A percentile compares a stretch with the other conserved stretches of the same genome.
These are phyloP conservation scores for Hypercompe scribonia DNA, from an alignment of 2,888 invertebrate species.

Conservation along the genomic window DNA sequence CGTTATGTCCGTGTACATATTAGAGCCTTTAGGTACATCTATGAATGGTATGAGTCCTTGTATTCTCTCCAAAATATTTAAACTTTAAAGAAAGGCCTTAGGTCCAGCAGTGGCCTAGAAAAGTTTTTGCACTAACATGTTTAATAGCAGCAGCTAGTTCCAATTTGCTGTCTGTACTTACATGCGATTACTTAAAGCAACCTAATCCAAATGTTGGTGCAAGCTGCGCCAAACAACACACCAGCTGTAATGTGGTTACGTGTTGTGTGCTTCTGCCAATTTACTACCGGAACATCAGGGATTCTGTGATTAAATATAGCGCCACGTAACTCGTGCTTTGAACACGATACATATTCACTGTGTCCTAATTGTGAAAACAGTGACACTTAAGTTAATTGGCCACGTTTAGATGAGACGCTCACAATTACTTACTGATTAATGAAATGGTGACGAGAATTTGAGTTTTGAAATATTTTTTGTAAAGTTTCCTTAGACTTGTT, in stretches of 20 bases:
- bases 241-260: constrained; percentile 41
- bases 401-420: neutral
- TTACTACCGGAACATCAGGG: constrained; percentile 20
- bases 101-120: no score
- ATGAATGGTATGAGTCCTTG: no score
- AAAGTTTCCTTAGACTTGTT: neutral
- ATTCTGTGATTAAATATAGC: constrained; percentile 22
- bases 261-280: constrained; percentile 38
- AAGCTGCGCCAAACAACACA: constrained; percentile 43
- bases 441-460: neutral
- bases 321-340: constrained; percentile 12
- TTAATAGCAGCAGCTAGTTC: neutral
- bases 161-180: constrained; percentile 13
- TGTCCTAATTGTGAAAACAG: constrained; percentile 1
- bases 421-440: neutral
- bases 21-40: no score
- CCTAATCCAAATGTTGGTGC: constrained; percentile 40
- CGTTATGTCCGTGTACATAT: no score
- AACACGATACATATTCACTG: constrained; percentile 3
- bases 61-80: no score
- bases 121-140: no score
- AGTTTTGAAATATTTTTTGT: neutral
- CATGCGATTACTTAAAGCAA: constrained; percentile 48
- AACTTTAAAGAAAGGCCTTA: no score
- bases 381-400: neutral